Evolutionary conservation across 2,888 invertebrate species (phyloP), one percentile per base, ranked within the genome.

Genomic region (Pyrrhia umbra): DNA sequence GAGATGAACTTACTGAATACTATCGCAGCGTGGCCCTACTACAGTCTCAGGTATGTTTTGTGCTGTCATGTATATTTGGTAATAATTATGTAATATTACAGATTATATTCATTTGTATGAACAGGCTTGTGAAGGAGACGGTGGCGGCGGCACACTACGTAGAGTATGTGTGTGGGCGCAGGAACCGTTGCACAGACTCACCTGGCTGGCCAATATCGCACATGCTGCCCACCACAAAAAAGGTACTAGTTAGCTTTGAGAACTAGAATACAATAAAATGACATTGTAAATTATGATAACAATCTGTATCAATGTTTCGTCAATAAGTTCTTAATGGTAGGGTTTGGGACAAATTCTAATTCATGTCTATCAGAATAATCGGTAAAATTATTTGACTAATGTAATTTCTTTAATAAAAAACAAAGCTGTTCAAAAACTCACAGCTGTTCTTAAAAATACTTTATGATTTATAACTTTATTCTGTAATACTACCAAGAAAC

Each of bases 11-110:
- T 13, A 97, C 97, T 0, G 97, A 97, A 84, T 99, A 98, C 91
- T 98, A 98, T 88, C 96, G 98, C 73, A 96, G 98, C 79, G 96
- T 99, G 61, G 98, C 99, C 1, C 94, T 98, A 54, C 93, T 99
- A 54, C 98, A 99, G 89, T 97, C 98, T 56, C 97, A 98, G 95
- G 97, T 98, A 84, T 42, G 10, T 34, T n/a, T 34, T 1, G n/a
- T 4, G 6, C 34, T 34, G n/a, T 34, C n/a, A 4, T n/a, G n/a
- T n/a, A n/a, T 5, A 13, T 13, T 34, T n/a, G n/a, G 5, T n/a
- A 2, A 10, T 30, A 13, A 10, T 10, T 27, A 13, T 4, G 34
- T n/a, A n/a, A 34, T 13, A 34, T 34, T 30, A 30, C 0, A 2
- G 3, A 30, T 34, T n/a, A 34, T n/a, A n/a, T 5, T 34, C n/a